Evolutionary conservation across 2,113 vertebrate species (phyloP).

Genomic region (Cheirogaleus medius): DNA sequence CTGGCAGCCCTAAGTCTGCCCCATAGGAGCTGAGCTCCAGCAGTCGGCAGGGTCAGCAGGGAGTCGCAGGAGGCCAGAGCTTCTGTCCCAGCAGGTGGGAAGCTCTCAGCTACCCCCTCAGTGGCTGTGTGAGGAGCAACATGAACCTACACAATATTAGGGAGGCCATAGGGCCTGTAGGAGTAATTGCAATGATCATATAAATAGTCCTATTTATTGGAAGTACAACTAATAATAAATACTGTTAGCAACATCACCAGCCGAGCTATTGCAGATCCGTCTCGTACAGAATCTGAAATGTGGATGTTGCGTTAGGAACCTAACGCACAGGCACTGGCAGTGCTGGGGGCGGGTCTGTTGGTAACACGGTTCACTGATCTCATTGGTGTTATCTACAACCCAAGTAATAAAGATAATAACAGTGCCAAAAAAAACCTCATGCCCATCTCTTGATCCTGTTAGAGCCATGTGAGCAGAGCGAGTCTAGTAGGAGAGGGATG

Average conservation of each 20-base stretch:
- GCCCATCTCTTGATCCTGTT: neutral
- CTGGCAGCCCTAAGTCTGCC: neutral
- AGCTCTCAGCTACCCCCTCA: neutral
- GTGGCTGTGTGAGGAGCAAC: neutral
- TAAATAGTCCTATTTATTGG: conserved; percentile 3
- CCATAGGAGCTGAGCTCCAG: neutral
- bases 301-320: neutral
- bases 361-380: neutral
- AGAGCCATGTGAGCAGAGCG: neutral
- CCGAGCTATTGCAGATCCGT: neutral
- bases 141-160: neutral
- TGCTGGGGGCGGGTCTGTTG: neutral
- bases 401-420: neutral
- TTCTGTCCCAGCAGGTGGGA: neutral
- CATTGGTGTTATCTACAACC: neutral
- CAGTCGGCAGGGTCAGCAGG: neutral
- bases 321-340: neutral
- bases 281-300: neutral
- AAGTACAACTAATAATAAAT: neutral
- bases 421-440: neutral
- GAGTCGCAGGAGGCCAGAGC: neutral
- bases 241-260: neutral
- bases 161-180: neutral
- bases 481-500: neutral
- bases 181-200: neutral